phyloP scores from a whole-genome alignment of 2,797 vertebrate species.

The Sebastes vulpes region DNA sequence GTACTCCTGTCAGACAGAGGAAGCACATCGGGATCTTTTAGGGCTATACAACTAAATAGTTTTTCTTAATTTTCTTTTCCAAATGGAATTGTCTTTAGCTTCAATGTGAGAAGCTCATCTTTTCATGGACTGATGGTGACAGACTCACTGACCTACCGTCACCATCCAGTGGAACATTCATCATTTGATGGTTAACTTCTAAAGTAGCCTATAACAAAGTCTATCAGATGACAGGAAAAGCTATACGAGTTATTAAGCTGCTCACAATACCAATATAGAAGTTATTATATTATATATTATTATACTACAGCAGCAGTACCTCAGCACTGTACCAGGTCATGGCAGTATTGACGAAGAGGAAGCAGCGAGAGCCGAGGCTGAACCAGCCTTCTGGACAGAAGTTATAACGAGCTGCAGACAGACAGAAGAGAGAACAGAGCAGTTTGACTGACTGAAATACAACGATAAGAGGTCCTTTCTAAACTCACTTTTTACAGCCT shows the following conservation, averaged over 20 bases:
- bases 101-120: background rate
- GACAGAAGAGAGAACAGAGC: background rate
- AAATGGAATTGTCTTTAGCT: background rate
- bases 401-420: background rate
- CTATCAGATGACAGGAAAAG: background rate
- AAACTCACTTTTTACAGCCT: background rate
- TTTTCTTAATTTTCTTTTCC: background rate
- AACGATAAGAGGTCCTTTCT: background rate
- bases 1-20: conserved; percentile 23
- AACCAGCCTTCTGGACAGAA: background rate
- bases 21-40: background rate
- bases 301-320: conserved; percentile 6
- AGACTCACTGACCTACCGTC: background rate
- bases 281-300: no score
- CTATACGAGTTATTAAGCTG: background rate
- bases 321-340: conserved; percentile 14
- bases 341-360: fast-evolving
- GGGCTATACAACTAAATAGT: no score
- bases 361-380: background rate
- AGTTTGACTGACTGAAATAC: background rate
- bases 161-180: background rate
- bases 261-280: background rate
- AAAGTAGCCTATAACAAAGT: background rate
- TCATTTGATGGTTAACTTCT: background rate
- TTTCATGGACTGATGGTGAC: background rate